Conservation (phyloP, 2,888 invertebrate species). For the Pinctada fucata region DNA sequence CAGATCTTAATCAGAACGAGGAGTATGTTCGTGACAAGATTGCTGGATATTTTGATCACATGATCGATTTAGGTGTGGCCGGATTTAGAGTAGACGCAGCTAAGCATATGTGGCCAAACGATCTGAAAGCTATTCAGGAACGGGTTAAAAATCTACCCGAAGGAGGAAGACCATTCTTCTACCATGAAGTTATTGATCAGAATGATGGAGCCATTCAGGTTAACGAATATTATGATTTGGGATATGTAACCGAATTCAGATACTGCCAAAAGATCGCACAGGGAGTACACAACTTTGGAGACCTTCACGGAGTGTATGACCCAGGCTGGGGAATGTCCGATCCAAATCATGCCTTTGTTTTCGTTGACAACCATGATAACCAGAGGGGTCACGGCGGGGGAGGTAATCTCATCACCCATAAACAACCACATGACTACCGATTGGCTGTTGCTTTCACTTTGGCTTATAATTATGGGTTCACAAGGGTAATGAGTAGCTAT, state of each 20-base stretch:
- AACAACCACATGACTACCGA: slow-evolving; percentile 67
- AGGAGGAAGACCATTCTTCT: slow-evolving; percentile 67
- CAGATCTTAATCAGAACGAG: slow-evolving; percentile 86
- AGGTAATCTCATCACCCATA: slow-evolving; percentile 58
- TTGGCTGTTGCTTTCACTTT: slow-evolving; percentile 90
- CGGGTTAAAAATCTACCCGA: slow-evolving; percentile 62
- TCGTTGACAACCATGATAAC: slow-evolving; percentile 94
- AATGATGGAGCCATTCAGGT: slow-evolving; percentile 70
- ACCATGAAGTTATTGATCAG: slow-evolving; percentile 72
- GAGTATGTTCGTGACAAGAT: slow-evolving; percentile 67
- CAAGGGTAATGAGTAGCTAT: slow-evolving; percentile 92
- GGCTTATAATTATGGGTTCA: slow-evolving; percentile 80
- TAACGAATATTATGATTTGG: slow-evolving; percentile 58
- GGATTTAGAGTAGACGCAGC: slow-evolving; percentile 72
- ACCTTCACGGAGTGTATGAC: slow-evolving; percentile 57
- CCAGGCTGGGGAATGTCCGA: slow-evolving; percentile 70
- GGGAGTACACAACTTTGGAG: slow-evolving; percentile 60
- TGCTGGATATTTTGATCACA: slow-evolving; percentile 63
- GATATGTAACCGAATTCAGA: slow-evolving; percentile 87
- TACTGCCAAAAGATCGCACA: slow-evolving; percentile 78
- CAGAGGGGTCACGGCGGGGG: slow-evolving; percentile 82
- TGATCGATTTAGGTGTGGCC: slow-evolving; percentile 69
- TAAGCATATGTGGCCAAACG: slow-evolving; percentile 74
- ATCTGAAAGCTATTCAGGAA: slow-evolving; percentile 57
- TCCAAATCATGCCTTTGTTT: slow-evolving; percentile 81